Conservation (phyloP, 2,888 invertebrate species). For the Ectemnius cavifrons region DNA sequence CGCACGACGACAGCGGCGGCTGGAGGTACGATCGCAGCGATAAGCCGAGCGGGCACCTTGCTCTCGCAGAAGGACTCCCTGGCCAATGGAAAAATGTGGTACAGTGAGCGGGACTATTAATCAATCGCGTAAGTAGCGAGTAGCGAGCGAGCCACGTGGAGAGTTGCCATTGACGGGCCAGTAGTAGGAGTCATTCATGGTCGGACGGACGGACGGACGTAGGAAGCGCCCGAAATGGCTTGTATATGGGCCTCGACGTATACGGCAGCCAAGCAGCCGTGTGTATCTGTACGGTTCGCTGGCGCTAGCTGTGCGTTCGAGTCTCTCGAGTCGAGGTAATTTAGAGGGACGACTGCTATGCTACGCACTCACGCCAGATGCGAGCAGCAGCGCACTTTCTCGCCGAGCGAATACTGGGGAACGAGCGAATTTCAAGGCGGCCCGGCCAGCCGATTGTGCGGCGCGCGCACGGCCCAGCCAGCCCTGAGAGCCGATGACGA, state of each 20-base stretch:
- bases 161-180: constrained; percentile 41
- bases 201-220: constrained; percentile 36
- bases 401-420: not conserved
- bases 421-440: constrained; percentile 13
- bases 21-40: not conserved
- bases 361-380: too few species aligned
- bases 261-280: too few species aligned
- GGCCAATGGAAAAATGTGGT: not conserved
- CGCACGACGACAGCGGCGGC: not conserved
- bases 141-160: constrained; percentile 24
- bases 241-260: constrained; percentile 8
- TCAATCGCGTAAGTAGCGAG: constrained; percentile 13
- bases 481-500: constrained; percentile 24
- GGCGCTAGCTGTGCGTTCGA: too few species aligned
- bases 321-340: too few species aligned
- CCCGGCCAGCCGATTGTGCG: not conserved
- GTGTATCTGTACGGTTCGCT: too few species aligned
- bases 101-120: constrained; percentile 17
- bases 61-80: constrained; percentile 1
- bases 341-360: too few species aligned
- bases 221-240: constrained; percentile 44
- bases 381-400: too few species aligned
- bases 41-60: not conserved
- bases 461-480: not conserved
- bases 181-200: constrained; percentile 62